Percentiles rank a stretch among this genome's conserved stretches.
These are phyloP conservation scores for Chaetops frenatus DNA, from an alignment of 2,113 vertebrate genomes.

Conservation along the genomic window DNA sequence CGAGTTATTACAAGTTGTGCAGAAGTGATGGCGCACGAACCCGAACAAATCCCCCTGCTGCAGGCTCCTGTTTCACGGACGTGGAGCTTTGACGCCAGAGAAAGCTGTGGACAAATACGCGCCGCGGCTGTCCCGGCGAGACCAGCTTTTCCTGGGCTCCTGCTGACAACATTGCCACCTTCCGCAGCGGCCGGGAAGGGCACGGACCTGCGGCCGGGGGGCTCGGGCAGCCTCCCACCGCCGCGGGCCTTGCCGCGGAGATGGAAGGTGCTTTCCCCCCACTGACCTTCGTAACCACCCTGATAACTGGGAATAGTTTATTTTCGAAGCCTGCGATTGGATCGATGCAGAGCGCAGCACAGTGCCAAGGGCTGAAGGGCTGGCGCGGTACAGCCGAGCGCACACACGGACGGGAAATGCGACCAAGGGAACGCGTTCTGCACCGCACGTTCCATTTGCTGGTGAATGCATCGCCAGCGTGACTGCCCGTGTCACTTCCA, in stretches of 20 bases:
- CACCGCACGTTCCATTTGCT: accelerated
- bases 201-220: neutral
- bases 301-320: neutral
- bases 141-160: neutral
- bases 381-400: accelerated
- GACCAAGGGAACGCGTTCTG: neutral
- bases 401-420: neutral
- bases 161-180: constrained; percentile 36
- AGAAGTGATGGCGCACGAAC: neutral
- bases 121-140: neutral
- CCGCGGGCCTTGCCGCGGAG: accelerated
- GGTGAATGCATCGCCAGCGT: accelerated
- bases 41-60: neutral
- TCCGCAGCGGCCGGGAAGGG: neutral
- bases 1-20: accelerated
- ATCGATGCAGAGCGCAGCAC: neutral
- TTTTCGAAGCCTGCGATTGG: neutral
- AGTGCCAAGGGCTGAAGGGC: accelerated
- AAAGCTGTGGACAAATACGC: neutral
- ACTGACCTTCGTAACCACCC: accelerated
- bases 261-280: neutral
- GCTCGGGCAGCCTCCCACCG: neutral
- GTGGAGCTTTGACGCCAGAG: neutral
- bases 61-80: neutral
- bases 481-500: neutral